These are phyloP conservation scores for Leucophenga montana DNA, from an alignment of 2,888 invertebrate species.

Conservation along the genomic window DNA sequence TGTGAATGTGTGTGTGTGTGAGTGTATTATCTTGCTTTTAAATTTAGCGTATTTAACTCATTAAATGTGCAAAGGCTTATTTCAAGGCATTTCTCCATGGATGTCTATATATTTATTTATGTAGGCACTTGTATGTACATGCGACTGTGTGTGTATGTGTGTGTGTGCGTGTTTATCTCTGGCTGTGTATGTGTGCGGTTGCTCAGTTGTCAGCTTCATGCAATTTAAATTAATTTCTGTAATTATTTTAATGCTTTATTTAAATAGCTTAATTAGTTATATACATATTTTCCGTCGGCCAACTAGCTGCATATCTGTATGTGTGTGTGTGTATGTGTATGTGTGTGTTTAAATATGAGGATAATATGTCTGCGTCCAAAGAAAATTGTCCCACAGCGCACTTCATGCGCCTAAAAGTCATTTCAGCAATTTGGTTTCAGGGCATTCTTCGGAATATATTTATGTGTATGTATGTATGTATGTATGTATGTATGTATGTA, in stretches of 20 bases:
- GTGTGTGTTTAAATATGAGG: neutral
- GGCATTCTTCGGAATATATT: no score
- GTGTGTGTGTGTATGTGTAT: neutral
- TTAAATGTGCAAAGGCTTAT: constrained; percentile 62
- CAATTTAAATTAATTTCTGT: constrained; percentile 66
- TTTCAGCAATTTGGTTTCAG: no score
- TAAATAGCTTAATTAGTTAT: constrained; percentile 50
- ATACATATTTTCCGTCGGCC: neutral
- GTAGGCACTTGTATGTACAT: constrained; percentile 53
- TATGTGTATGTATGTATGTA: neutral
- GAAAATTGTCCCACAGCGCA: no score
- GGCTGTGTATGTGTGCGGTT: constrained; percentile 47
- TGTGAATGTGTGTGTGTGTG: no score
- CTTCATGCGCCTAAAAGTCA: no score
- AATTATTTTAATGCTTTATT: constrained; percentile 56
- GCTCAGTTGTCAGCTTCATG: constrained; percentile 45
- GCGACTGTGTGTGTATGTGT: constrained; percentile 18
- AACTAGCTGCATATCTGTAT: neutral
- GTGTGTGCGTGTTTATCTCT: constrained; percentile 43
- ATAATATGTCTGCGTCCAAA: no score
- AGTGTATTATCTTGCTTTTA: constrained; percentile 26
- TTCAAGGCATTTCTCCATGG: constrained; percentile 42
- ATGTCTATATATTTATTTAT: no score
- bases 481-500: neutral
- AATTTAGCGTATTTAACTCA: constrained; percentile 64